phyloP scores from a whole-genome alignment of 2,797 vertebrate species.

The Sandelia bainsii region DNA sequence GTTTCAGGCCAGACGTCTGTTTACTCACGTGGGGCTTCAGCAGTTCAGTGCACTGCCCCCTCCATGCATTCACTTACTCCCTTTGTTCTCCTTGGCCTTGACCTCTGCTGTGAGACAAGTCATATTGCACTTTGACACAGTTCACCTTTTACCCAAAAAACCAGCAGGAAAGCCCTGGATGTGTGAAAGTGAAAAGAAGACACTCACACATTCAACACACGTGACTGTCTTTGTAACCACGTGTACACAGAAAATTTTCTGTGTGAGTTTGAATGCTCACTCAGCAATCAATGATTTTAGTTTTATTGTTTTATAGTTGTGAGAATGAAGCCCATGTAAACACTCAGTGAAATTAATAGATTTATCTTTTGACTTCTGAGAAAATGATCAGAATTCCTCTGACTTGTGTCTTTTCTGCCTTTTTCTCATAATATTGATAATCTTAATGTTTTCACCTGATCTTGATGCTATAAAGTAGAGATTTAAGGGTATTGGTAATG shows the following conservation, averaged over 20 bases:
- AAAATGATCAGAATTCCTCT: no score
- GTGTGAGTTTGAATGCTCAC: background rate
- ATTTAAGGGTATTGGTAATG: no score
- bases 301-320: background rate
- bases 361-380: no score
- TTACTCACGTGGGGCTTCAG: constrained; percentile 24
- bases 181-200: constrained; percentile 14
- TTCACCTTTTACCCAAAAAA: constrained; percentile 75
- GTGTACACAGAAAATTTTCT: background rate
- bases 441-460: background rate
- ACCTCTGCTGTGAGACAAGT: constrained; percentile 39
- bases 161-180: constrained; percentile 4
- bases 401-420: no score
- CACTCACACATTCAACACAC: background rate
- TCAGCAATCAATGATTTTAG: background rate
- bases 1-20: constrained; percentile 38
- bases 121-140: constrained; percentile 1
- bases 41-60: constrained; percentile 31
- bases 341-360: no score
- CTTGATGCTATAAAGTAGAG: background rate
- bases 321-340: no score
- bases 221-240: background rate
- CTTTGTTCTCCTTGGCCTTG: constrained; percentile 24
- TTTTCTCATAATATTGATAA: background rate
- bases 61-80: constrained; percentile 33